Evolutionary conservation across 2,797 vertebrate species (phyloP), one percentile per base, ranked within the genome.

Genomic region (Okamejei kenojei): DNA sequence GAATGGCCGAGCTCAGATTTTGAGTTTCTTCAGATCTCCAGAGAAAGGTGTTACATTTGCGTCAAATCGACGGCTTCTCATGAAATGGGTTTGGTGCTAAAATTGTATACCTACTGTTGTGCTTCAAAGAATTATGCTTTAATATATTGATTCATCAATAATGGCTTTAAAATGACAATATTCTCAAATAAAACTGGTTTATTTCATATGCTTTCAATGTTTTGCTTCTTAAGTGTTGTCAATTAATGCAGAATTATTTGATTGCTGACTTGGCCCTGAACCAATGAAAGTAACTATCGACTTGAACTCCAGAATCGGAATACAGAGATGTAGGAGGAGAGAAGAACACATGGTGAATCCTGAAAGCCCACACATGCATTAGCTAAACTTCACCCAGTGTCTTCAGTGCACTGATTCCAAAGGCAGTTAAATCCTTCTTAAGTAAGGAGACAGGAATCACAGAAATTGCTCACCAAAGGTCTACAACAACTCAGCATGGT

Each of bases 111-210:
- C 63, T 91, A 73, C 68, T 91, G 35, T 74, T 74, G 38, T 74
- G 35, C 23, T 73, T 74, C 23, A 73, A 26, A 58, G 71, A 35
- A 35, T 68, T 61, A 84, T 88, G 29, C 3, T 88, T 19, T 54
- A 38, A 76, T 92, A 38, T 76, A 92, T 23, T 91, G 90, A 91
- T 91, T 38, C 38, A 29, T 91, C 71, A 74, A n/a, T 92, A 74
- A 91, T 91, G 71, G 71, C 90, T 91, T 91, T 91, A 74, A 91
- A 90, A 73, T 65, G 45, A 38, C 38, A 58, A 92, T 74, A 92
- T 74, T 54, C 71, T 23, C 38, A 74, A 92, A 92, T 92, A 92
- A 92, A 92, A 76, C 38, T 54, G 68, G 45, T 90, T 90, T 92
- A 92, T n/a, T 68, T 76, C 29, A 13, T 63, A 58, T 58, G 54